Evolutionary conservation across 2,113 vertebrate genomes (phyloP), one percentile per base, ranked within the genome.

Genomic region (Rhea pennata): DNA sequence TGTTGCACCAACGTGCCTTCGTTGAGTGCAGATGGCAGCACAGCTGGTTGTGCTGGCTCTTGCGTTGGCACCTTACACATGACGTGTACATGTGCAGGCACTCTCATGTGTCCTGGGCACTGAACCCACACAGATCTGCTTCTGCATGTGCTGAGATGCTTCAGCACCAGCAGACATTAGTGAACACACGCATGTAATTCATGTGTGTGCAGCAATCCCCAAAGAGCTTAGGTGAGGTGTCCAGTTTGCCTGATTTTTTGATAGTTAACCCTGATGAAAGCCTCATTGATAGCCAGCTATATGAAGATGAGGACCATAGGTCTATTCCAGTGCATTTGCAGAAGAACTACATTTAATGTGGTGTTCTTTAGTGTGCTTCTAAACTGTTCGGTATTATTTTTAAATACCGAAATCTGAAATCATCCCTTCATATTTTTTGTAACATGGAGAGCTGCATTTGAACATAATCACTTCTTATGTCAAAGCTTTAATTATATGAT

Each of bases 401-500:
- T 72, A 76, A 89, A 59, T 31, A 15, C 33, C 81, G 65, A 89
- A 80, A 44, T 86, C 59, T 59, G 62, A 79, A 93, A 59, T 83
- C 72, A 67, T 92, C 65, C 51, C 46, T 73, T 46, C 0, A 0
- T 84, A 48, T 89, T 95, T 95, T 85, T 88, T 62, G 10, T 31
- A 33, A 39, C 72, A 54, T 10, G 50, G 61, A 91, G 73, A 83
- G 73, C 79, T 82, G 46, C 64, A 46, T 90, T 96, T 53, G 54
- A 92, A 82, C 84, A 51, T 90, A 97, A 97, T 95, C 77, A 75
- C 90, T 89, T 90, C 83, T 87, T 80, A 59, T 91, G 76, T 88
- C 73, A 88, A 61, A 88, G 84, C 88, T 96, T 96, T 90, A 97
- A 92, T 95, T 94, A 90, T 56, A 51, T 78, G 95, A 95, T 96